phyloP scores from a whole-genome alignment of 2,888 invertebrate species.

The Campoplex nolae region DNA sequence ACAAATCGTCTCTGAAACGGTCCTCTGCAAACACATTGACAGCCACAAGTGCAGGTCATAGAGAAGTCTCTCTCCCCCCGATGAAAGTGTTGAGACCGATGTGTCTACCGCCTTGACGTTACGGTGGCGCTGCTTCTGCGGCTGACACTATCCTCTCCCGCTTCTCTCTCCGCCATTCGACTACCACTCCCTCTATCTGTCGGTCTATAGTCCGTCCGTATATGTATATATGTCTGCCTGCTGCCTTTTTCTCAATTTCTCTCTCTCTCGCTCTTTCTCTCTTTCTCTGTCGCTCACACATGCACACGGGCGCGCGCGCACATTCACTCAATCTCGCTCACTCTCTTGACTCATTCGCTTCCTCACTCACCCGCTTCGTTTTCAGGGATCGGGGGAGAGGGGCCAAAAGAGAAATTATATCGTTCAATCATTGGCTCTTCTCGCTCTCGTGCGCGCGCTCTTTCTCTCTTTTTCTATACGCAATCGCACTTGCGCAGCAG shows the following conservation, averaged over 20 bases:
- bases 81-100: constrained; percentile 45
- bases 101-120: constrained; percentile 40
- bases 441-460: background rate
- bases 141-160: constrained; percentile 36
- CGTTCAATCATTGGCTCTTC: constrained; percentile 21
- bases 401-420: constrained; percentile 31
- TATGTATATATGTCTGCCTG: background rate
- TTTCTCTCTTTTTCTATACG: background rate
- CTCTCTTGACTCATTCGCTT: background rate
- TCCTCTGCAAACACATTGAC: constrained; percentile 85
- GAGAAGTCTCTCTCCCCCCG: constrained; percentile 73
- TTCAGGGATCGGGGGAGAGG: background rate
- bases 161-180: background rate
- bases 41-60: constrained; percentile 83
- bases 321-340: background rate
- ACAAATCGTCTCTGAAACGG: constrained; percentile 84
- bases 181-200: background rate
- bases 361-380: constrained; percentile 1
- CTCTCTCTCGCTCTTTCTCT: background rate
- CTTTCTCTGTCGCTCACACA: background rate
- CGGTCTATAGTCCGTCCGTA: constrained; percentile 2
- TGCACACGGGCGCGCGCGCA: constrained; percentile 1
- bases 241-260: background rate
- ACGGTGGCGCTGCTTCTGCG: constrained; percentile 47
- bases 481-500: constrained; percentile 26